Conservation (phyloP, 2,888 invertebrate species). For the Drosophila pseudotakahashii region DNA sequence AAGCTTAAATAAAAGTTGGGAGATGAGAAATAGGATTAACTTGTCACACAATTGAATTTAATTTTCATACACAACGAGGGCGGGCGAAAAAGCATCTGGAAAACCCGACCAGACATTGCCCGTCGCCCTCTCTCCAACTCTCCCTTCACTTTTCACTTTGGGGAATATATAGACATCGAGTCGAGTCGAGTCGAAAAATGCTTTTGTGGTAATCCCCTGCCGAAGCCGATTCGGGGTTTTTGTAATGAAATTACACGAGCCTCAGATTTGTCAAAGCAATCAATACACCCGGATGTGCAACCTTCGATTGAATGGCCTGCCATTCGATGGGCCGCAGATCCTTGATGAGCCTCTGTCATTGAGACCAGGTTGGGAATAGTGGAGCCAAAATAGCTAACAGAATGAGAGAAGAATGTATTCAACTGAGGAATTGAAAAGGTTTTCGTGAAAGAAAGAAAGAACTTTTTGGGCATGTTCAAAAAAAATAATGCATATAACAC, state of each 20-base stretch:
- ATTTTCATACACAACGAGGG: slow-evolving; percentile 73
- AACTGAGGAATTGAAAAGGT: neutral
- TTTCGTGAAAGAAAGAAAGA: neutral
- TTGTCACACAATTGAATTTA: slow-evolving; percentile 83
- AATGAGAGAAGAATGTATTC: neutral
- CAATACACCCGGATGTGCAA: slow-evolving; percentile 50
- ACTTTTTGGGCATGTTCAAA: neutral
- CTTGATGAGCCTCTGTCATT: slow-evolving; percentile 18
- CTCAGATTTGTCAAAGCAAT: slow-evolving; percentile 75
- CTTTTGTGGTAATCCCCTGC: slow-evolving; percentile 63
- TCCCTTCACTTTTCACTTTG: slow-evolving; percentile 57
- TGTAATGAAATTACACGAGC: slow-evolving; percentile 72
- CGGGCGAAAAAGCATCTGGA: slow-evolving; percentile 52
- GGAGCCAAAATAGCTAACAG: neutral
- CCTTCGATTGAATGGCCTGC: slow-evolving; percentile 29
- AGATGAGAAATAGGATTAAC: slow-evolving; percentile 82
- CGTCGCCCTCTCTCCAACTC: slow-evolving; percentile 1
- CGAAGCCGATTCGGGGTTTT: slow-evolving; percentile 38
- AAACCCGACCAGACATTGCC: slow-evolving; percentile 22
- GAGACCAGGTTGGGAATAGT: slow-evolving; percentile 12
- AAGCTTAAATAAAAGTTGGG: slow-evolving; percentile 80
- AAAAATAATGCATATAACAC: too few relatives aligned
- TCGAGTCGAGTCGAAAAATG: slow-evolving; percentile 43
- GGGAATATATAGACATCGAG: slow-evolving; percentile 51
- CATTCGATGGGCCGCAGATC: slow-evolving; percentile 67